phyloP scores from a whole-genome alignment of 1,140 invertebrate genomes.

The Drosophila kanapiae region DNA sequence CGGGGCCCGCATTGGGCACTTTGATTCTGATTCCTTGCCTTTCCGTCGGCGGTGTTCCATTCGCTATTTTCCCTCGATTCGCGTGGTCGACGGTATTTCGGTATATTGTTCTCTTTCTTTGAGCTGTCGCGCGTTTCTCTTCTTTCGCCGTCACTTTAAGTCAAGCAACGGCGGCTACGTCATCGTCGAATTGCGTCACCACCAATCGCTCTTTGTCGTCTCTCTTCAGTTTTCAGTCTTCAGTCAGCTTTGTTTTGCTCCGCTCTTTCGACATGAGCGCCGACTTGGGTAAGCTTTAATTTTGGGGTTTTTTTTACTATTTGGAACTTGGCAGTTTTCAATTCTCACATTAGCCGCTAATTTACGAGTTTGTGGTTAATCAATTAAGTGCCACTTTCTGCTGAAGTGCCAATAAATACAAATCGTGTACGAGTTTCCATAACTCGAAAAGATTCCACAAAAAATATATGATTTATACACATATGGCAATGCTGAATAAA shows the following conservation, averaged over 20 bases:
- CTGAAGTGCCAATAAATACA: slow-evolving; percentile 25
- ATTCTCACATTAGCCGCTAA: slow-evolving; percentile 23
- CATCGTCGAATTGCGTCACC: slow-evolving; percentile 20
- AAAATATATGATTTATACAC: background rate
- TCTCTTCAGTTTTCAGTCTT: background rate
- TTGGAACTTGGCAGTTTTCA: slow-evolving; percentile 11
- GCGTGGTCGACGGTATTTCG: slow-evolving; percentile 3
- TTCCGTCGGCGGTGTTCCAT: slow-evolving; percentile 21
- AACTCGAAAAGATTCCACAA: background rate
- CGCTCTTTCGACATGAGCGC: slow-evolving; percentile 38
- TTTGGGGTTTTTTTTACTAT: background rate
- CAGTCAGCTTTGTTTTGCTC: slow-evolving; percentile 28
- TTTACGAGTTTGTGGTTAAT: slow-evolving; percentile 51
- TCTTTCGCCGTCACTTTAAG: slow-evolving; percentile 29
- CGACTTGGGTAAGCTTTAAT: slow-evolving; percentile 35
- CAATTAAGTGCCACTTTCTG: slow-evolving; percentile 36
- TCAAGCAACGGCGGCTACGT: slow-evolving; percentile 27
- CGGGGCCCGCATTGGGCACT: slow-evolving; percentile 2
- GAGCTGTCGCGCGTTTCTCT: slow-evolving; percentile 23
- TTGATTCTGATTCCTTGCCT: background rate
- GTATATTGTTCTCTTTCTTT: slow-evolving; percentile 3
- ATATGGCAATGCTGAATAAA: slow-evolving; percentile 3
- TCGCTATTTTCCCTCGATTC: background rate
- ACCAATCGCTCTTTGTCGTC: slow-evolving; percentile 20
- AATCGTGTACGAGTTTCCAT: slow-evolving; percentile 17